Percentiles rank a stretch among this genome's conserved stretches.
Conservation (phyloP, 1,140 invertebrate species). For the Drosophila chauvacae region DNA sequence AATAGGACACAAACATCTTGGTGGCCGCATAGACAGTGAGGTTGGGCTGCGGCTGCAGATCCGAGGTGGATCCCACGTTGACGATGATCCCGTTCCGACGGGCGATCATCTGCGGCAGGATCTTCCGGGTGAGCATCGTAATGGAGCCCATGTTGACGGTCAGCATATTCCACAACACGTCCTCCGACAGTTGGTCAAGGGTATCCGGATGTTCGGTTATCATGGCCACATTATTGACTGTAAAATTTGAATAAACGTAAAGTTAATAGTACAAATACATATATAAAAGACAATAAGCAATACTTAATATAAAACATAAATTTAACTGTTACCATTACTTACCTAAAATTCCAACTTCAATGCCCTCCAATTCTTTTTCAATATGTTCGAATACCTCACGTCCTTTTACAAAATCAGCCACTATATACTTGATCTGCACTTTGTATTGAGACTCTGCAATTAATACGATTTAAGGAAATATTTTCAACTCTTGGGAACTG, state of each 20-base stretch:
- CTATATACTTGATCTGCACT: slow-evolving; percentile 91
- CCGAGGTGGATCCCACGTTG: slow-evolving; percentile 94
- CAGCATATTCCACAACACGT: slow-evolving; percentile 92
- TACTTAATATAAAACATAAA: no score
- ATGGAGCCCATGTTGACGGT: slow-evolving; percentile 94
- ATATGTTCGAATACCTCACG: slow-evolving; percentile 89
- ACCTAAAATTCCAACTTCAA: slow-evolving; percentile 94
- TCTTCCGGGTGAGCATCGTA: slow-evolving; percentile 92
- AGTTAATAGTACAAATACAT: no score
- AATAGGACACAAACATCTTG: slow-evolving; percentile 71
- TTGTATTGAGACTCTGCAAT: slow-evolving; percentile 86
- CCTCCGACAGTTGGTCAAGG: slow-evolving; percentile 90
- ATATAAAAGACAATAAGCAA: no score
- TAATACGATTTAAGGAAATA: slow-evolving; percentile 27
- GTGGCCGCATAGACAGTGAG: slow-evolving; percentile 95
- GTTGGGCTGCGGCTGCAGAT: slow-evolving; percentile 92
- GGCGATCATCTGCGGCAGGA: slow-evolving; percentile 92
- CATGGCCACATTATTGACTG: slow-evolving; percentile 96
- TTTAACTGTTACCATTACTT: slow-evolving; percentile 54
- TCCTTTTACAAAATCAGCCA: slow-evolving; percentile 92
- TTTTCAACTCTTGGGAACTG: neutral
- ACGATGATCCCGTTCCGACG: slow-evolving; percentile 92
- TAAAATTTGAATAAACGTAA: neutral
- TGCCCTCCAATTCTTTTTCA: slow-evolving; percentile 88
- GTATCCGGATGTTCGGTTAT: slow-evolving; percentile 94